These are phyloP conservation scores for Vannuccia rotundouncinata DNA, from an alignment of 2,888 invertebrate species.

Conservation along the genomic window DNA sequence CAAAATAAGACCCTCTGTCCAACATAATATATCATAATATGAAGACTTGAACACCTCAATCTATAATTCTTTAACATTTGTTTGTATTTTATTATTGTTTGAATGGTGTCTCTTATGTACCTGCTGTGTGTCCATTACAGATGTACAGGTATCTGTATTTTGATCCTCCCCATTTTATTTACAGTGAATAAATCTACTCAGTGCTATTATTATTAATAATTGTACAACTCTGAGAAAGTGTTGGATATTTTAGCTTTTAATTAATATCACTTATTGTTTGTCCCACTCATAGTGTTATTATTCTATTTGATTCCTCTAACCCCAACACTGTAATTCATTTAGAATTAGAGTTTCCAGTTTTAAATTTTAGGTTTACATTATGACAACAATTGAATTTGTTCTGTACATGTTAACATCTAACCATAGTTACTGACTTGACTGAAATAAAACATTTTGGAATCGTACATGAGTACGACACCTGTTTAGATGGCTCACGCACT, in stretches of 20 bases:
- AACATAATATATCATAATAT: not conserved
- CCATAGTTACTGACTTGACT: not conserved
- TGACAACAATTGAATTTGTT: too few species aligned
- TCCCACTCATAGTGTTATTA: too few species aligned
- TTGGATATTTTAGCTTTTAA: not conserved
- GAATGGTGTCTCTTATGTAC: not conserved
- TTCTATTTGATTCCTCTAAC: too few species aligned
- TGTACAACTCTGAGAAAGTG: not conserved
- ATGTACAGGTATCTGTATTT: not conserved
- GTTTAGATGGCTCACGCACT: too few species aligned
- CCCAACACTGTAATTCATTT: too few species aligned
- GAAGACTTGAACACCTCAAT: too few species aligned
- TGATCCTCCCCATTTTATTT: not conserved
- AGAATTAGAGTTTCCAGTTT: not conserved
- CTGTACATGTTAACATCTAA: not conserved
- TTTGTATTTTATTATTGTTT: not conserved
- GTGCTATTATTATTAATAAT: not conserved
- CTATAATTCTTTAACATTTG: too few species aligned
- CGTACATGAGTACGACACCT: not conserved
- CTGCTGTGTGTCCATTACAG: not conserved
- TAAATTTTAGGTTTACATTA: not conserved
- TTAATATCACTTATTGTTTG: too few species aligned
- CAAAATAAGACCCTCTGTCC: slow-evolving; percentile 7
- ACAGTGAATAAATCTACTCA: not conserved
- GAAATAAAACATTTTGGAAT: not conserved